Evolutionary conservation across 2,113 vertebrate species (phyloP).

Genomic region (Dipodomys spectabilis): DNA sequence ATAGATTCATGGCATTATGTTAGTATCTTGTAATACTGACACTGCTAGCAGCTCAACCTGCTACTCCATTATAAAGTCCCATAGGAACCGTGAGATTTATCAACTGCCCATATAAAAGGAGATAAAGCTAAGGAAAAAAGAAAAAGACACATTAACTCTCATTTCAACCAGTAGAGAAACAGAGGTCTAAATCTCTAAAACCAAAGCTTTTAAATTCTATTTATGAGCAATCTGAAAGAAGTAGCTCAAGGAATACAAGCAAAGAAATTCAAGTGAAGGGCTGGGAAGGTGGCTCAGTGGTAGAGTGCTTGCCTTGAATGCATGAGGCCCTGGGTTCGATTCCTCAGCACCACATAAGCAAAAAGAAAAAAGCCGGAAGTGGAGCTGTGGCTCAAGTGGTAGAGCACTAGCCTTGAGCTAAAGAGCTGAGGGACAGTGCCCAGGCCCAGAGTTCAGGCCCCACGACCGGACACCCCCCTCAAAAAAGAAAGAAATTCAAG

Average conservation of each 20-base stretch:
- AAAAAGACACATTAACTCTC: conserved; percentile 54
- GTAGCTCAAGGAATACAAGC: neutral
- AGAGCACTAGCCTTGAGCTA: no score
- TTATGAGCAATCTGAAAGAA: conserved; percentile 39
- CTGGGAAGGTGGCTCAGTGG: no score
- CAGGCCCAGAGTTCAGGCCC: no score
- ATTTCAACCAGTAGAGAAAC: conserved; percentile 62
- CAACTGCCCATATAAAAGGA: conserved; percentile 55
- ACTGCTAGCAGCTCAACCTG: conserved; percentile 42
- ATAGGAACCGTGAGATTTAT: conserved; percentile 66
- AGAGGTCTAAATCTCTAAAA: neutral
- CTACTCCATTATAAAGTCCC: conserved; percentile 63
- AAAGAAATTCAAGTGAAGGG: neutral
- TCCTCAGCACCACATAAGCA: no score
- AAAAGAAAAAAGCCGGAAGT: no score
- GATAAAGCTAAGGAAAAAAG: conserved; percentile 65
- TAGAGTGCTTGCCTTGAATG: no score
- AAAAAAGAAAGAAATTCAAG: neutral
- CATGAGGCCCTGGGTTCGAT: no score
- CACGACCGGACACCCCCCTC: no score
- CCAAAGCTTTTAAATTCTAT: conserved; percentile 64
- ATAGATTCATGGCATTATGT: conserved; percentile 64
- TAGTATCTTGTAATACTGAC: conserved; percentile 63
- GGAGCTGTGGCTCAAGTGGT: no score
- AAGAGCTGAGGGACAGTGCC: no score